Evolutionary conservation across 2,113 vertebrate genomes (phyloP).

Genomic region (Megalops atlanticus): DNA sequence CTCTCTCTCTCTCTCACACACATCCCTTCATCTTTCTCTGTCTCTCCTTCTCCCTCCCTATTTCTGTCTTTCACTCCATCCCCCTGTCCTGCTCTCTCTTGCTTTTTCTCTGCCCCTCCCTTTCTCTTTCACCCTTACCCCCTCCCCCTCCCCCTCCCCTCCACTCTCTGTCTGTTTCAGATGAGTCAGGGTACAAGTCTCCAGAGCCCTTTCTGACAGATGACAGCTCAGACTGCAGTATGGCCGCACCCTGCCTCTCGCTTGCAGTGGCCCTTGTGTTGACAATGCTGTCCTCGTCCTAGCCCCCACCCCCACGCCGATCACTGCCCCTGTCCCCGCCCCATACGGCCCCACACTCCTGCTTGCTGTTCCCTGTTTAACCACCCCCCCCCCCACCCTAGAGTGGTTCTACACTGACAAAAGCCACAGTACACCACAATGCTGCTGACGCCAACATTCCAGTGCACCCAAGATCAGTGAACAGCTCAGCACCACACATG

Average conservation of each 20-base stretch:
- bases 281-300: neutral
- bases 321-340: neutral
- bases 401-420: neutral
- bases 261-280: neutral
- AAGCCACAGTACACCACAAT: neutral
- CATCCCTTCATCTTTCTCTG: neutral
- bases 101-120: conserved; percentile 37
- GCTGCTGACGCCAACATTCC: neutral
- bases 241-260: neutral
- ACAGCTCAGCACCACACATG: neutral
- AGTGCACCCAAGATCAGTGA: neutral
- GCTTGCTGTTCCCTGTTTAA: too few relatives aligned
- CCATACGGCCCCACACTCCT: neutral
- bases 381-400: neutral
- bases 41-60: conserved; percentile 15
- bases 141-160: neutral
- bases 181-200: neutral
- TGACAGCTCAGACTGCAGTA: neutral
- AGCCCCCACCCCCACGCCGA: neutral
- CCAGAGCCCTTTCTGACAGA: neutral
- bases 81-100: neutral
- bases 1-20: neutral
- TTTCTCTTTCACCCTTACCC: neutral
- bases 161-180: neutral
- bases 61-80: neutral